These are phyloP conservation scores for Sesia apiformis DNA, from an alignment of 2,888 invertebrate genomes.

Conservation along the genomic window DNA sequence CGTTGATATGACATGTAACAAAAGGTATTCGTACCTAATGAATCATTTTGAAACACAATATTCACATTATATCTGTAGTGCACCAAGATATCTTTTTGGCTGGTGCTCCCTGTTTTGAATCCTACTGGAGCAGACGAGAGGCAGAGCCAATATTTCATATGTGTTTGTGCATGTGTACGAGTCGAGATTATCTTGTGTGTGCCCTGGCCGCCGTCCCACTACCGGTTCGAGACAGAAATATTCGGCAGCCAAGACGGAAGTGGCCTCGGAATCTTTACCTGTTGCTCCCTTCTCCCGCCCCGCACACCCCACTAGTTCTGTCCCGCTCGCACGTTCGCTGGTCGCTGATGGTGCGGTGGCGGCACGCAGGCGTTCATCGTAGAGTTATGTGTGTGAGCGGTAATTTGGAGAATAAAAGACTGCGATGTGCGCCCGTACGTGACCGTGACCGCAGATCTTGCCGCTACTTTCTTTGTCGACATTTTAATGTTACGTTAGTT, in stretches of 20 bases:
- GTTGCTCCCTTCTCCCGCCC: slow-evolving; percentile 71
- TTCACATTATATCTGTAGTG: no score
- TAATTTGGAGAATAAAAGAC: slow-evolving; percentile 66
- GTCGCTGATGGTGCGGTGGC: slow-evolving; percentile 23
- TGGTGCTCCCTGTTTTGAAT: slow-evolving; percentile 12
- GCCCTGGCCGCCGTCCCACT: slow-evolving; percentile 69
- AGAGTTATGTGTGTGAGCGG: slow-evolving; percentile 43
- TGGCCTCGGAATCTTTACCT: slow-evolving; percentile 76
- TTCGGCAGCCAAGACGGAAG: slow-evolving; percentile 75
- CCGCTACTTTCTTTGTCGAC: slow-evolving; percentile 54
- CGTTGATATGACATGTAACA: no score
- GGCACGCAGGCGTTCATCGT: slow-evolving; percentile 41
- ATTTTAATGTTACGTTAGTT: slow-evolving; percentile 18
- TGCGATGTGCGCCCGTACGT: slow-evolving; percentile 52
- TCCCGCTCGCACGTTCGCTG: slow-evolving; percentile 43
- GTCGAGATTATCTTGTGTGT: slow-evolving; percentile 30
- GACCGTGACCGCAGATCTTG: slow-evolving; percentile 65
- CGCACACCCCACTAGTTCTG: slow-evolving; percentile 37
- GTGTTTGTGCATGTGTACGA: slow-evolving; percentile 22
- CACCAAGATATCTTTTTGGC: slow-evolving; percentile 7
- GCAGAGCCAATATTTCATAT: slow-evolving; percentile 25
- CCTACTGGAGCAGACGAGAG: slow-evolving; percentile 18
- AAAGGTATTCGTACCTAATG: no score
- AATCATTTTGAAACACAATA: no score
- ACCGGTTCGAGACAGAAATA: slow-evolving; percentile 75